A percentile compares a stretch with the other conserved stretches of the same genome.
Evolutionary conservation across 2,797 vertebrate genomes (phyloP).

Genomic region (Furcifer pardalis): DNA sequence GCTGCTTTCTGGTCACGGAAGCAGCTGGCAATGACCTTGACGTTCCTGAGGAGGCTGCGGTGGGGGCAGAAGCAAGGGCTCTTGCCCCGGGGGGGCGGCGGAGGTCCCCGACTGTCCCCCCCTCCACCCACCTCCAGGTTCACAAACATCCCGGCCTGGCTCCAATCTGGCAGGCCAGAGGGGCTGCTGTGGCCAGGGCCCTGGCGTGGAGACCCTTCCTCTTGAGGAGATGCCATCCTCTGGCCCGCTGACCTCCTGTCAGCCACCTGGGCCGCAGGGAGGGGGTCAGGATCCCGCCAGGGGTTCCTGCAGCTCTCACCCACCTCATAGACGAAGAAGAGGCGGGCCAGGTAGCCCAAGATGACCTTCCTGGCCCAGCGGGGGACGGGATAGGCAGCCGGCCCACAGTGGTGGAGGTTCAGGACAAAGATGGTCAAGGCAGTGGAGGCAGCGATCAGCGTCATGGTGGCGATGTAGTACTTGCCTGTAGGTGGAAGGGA

Average conservation of each 20-base stretch:
- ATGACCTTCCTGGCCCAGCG: constrained; percentile 83
- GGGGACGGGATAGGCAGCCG: constrained; percentile 83
- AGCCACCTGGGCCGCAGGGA: constrained; percentile 33
- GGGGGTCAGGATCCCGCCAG: neutral
- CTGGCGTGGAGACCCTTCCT: constrained; percentile 27
- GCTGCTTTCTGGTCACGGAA: constrained; percentile 82
- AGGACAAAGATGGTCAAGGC: constrained; percentile 92
- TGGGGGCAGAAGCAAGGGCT: constrained; percentile 80
- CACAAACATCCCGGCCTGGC: too few species aligned
- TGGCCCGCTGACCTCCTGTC: constrained; percentile 48
- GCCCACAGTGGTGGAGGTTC: constrained; percentile 91
- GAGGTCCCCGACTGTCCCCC: constrained; percentile 49
- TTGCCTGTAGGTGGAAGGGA: constrained; percentile 77
- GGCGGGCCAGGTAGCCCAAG: constrained; percentile 81
- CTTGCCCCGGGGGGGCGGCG: constrained; percentile 35
- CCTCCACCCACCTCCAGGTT: constrained; percentile 56
- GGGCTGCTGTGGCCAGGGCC: constrained; percentile 29
- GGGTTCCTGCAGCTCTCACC: constrained; percentile 78
- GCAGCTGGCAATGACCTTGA: constrained; percentile 82
- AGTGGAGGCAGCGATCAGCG: constrained; percentile 91
- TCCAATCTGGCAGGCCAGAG: neutral
- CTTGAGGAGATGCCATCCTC: neutral
- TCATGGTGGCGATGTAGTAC: constrained; percentile 95
- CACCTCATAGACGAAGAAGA: constrained; percentile 84
- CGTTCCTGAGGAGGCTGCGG: constrained; percentile 72